These are phyloP conservation scores for Buphagus erythrorhynchus DNA, from an alignment of 2,797 vertebrate species.

Conservation along the genomic window DNA sequence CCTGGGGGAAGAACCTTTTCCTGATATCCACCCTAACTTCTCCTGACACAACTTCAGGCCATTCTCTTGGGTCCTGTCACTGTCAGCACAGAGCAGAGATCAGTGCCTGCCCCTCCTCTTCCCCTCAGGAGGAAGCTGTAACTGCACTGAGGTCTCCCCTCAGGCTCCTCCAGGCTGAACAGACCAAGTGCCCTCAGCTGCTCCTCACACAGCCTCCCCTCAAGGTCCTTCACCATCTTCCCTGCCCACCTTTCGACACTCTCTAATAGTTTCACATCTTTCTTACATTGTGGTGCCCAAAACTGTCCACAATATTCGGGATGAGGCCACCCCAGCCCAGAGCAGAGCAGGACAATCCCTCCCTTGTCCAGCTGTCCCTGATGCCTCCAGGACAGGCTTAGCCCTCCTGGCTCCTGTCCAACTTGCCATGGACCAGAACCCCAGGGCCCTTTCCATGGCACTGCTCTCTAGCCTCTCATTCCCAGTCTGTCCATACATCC, in stretches of 20 bases:
- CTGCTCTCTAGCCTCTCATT: not conserved
- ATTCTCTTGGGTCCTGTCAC: rapidly evolving
- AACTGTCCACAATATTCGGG: rapidly evolving
- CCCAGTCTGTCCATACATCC: not conserved
- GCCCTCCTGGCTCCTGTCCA: not conserved
- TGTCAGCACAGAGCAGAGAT: rapidly evolving
- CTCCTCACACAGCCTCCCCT: rapidly evolving
- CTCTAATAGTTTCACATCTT: not conserved
- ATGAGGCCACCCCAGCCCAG: rapidly evolving
- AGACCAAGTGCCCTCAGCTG: not conserved
- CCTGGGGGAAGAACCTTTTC: not conserved
- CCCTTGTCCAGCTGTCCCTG: rapidly evolving
- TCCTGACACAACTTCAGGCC: not conserved
- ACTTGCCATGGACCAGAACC: not conserved
- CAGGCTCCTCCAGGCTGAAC: not conserved
- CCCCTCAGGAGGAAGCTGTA: rapidly evolving
- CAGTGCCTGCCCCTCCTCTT: not conserved
- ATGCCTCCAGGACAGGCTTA: rapidly evolving
- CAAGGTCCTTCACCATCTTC: not conserved
- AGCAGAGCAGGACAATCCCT: not conserved
- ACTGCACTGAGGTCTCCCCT: not conserved
- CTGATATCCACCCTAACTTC: not conserved
- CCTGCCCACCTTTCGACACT: not conserved
- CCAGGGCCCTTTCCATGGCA: not conserved
- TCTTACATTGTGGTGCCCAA: not conserved